Evolutionary conservation across 1,140 invertebrate genomes (phyloP).

Genomic region (Megalopta genalis): DNA sequence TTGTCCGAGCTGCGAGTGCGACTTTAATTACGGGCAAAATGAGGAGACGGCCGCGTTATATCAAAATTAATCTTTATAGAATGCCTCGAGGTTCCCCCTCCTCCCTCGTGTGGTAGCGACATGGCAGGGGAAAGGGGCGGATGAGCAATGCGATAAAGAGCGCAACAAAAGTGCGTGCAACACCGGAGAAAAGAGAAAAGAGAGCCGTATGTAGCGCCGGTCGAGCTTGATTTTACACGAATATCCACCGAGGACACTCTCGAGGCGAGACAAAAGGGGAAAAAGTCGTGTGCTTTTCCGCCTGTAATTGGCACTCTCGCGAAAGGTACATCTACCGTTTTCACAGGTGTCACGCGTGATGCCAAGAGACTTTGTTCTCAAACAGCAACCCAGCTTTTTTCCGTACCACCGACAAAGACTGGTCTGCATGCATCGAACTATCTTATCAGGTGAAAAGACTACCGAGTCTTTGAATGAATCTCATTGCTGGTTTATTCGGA

Average conservation of each 20-base stretch:
- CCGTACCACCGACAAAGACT: background rate
- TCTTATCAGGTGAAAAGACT: background rate
- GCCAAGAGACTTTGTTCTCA: background rate
- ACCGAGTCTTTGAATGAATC: no score
- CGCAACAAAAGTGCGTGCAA: slow-evolving; percentile 29
- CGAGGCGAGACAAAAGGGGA: slow-evolving; percentile 29
- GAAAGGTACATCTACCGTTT: slow-evolving; percentile 21
- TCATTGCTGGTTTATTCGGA: no score
- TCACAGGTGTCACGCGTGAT: slow-evolving; percentile 8
- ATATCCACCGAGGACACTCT: slow-evolving; percentile 12
- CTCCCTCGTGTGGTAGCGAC: background rate
- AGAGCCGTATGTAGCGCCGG: background rate
- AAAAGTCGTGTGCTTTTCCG: slow-evolving; percentile 18
- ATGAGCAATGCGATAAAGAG: slow-evolving; percentile 42
- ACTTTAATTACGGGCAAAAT: slow-evolving; percentile 27
- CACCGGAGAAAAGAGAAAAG: background rate
- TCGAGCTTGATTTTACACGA: slow-evolving; percentile 34
- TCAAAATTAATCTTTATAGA: slow-evolving; percentile 36
- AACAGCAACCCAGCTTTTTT: background rate
- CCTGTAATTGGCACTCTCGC: slow-evolving; percentile 37
- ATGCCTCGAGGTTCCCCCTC: background rate
- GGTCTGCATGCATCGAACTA: background rate
- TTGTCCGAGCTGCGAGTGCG: background rate
- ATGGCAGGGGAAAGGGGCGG: background rate
- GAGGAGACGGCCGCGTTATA: background rate